Evolutionary conservation across 2,888 invertebrate species (phyloP), one percentile per base, ranked within the genome.

Genomic region (Argynnis bischoffii): DNA sequence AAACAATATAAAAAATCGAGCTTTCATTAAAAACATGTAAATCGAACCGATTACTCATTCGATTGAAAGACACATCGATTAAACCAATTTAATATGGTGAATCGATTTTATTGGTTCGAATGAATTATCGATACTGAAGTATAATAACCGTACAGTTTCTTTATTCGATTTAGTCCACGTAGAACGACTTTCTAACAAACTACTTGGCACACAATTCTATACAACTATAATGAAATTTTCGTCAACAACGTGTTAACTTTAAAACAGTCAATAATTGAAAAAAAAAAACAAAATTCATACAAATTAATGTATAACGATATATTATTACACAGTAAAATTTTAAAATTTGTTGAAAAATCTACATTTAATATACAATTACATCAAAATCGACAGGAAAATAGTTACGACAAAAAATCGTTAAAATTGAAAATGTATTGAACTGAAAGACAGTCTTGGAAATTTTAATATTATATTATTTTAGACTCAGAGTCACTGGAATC

Each of bases 151-250:
- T 26, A 26, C 0, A 26, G 8, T 41, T 8, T 8, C 1, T 41
- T 41, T 11, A 41, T 41, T 41, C 8, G 1, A 41, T 41, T 41
- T 41, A 41, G 11, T 41, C 11, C 35, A 11, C 35, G 11, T 11
- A 11, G 8, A 8, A 41, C 35, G 35, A 41, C n/a, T n/a, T 8
- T 50, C 15, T 50, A n/a, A 15, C 6, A 50, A 50, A 35, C 61
- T 61, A 61, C 61, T 61, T 61, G 61, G 61, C 61, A 61, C 61
- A 61, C 51, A 5, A 35, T 61, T 51, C 51, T 53, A 61, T 2
- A 15, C 2, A 18, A 51, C 18, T 61, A 61, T 50, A 50, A 31
- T n/a, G 31, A 6, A 46, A 16, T 46, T 47, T 46, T 47, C 21
- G 15, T 35, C 15, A 47, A 46, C 6, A 51, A 53, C 51, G 51